phyloP scores from a whole-genome alignment of 2,797 vertebrate species.

The Linurgus olivaceus region DNA sequence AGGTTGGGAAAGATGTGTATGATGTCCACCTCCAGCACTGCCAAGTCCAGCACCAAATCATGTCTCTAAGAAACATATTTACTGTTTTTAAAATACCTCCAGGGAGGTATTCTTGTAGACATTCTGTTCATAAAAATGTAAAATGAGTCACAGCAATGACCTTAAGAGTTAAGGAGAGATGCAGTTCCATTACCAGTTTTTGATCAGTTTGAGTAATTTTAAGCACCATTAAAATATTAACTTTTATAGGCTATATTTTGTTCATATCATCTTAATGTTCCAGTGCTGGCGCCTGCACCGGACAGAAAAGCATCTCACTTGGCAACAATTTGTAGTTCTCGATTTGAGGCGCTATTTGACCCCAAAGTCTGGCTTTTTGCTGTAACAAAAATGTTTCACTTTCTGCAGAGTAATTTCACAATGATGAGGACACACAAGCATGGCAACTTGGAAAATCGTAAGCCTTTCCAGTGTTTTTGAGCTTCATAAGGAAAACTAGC shows the following conservation, averaged over 20 bases:
- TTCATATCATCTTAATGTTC: not conserved
- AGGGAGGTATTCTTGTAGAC: not conserved
- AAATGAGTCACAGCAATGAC: not conserved
- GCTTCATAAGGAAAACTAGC: not conserved
- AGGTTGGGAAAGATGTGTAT: not conserved
- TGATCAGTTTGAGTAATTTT: not conserved
- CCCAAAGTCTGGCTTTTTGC: not conserved
- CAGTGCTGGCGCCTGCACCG: fast-evolving
- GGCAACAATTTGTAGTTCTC: not conserved
- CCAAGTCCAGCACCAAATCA: not conserved
- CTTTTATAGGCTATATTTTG: not conserved
- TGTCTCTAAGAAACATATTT: not conserved
- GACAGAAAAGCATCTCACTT: not conserved
- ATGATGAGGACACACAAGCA: not conserved
- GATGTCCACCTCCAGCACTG: not conserved
- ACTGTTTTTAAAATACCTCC: not conserved
- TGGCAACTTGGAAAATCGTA: fast-evolving
- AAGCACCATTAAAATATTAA: not conserved
- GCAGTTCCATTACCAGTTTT: not conserved
- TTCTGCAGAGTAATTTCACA: not conserved
- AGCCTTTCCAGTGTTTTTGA: too few species aligned
- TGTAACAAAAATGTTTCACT: not conserved
- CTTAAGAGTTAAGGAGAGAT: fast-evolving
- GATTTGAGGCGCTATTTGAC: not conserved
- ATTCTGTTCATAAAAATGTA: not conserved